Evolutionary conservation across 2,113 vertebrate species (phyloP).

Genomic region (Oncorhynchus nerka): DNA sequence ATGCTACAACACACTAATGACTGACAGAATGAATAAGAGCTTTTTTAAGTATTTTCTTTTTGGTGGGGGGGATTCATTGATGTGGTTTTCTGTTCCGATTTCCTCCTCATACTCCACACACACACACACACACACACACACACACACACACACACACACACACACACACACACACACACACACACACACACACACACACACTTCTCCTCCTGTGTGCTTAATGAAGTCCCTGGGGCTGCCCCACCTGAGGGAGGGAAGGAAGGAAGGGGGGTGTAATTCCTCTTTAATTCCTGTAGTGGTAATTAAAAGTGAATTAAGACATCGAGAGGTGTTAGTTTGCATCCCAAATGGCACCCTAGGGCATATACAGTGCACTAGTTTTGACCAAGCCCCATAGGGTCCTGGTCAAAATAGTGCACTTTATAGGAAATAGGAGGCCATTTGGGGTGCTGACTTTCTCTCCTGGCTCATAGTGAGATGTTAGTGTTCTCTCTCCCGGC

Average conservation of each 20-base stretch:
- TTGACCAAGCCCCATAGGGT: too few relatives aligned
- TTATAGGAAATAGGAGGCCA: too few relatives aligned
- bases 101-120: neutral
- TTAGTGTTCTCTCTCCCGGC: neutral
- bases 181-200: too few relatives aligned
- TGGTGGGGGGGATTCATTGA: neutral
- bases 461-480: neutral
- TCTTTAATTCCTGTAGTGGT: conserved; percentile 36
- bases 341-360: too few relatives aligned
- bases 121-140: too few relatives aligned
- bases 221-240: conserved; percentile 40
- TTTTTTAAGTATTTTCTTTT: neutral
- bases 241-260: conserved; percentile 15
- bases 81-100: neutral
- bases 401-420: too few relatives aligned
- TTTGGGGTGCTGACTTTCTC: neutral
- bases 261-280: conserved; percentile 31
- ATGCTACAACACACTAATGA: conserved; percentile 29
- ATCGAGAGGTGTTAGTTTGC: neutral
- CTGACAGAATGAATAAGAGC: conserved; percentile 31
- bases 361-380: too few relatives aligned
- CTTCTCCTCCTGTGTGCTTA: conserved; percentile 25
- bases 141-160: too few relatives aligned
- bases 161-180: too few relatives aligned
- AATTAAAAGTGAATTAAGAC: conserved; percentile 34